Evolutionary conservation across 2,888 invertebrate genomes (phyloP), one percentile per base, ranked within the genome.

Genomic region (Acronicta psi): DNA sequence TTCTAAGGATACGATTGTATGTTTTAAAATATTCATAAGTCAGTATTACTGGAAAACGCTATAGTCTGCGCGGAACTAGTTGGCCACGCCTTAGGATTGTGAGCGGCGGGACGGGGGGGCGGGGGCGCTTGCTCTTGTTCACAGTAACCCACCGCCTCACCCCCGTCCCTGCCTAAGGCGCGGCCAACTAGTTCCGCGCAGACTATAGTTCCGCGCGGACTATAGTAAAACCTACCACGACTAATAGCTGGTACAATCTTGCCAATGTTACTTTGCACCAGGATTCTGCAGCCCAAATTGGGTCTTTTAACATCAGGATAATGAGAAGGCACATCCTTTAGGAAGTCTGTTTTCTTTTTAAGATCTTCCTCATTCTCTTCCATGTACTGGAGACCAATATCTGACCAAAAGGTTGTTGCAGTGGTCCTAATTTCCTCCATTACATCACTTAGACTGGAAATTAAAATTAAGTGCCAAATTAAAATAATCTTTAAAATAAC

Each of bases 291-390:
- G 0, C 98, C 98, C 17, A 98, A 93, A 79, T 97, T 97, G 0
- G 98, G 98, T n/a, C 98, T 95, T 59, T 94, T 92, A 11, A 97
- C 96, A 43, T 94, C 84, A 0, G 98, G 98, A 90, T 98, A 98
- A 84, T 98, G 96, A 4, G 91, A 81, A 0, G 96, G 96, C 2
- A 94, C 90, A 50, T 95, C 94, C 55, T 95, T 95, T 9, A 96
- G 94, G 84, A 97, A 97, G 86, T 98, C 98, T 49, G 97, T 88
- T 86, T 96, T 96, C 83, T 98, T 97, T 82, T 98, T 98, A 0
- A 98, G 89, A 62, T 99, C 98, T 42, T 96, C 95, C 79, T 98
- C 97, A 88, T 99, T 99, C 86, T 99, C 99, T 40, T 96, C 94
- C 86, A 97, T 95, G 87, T 96, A 99, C 71, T 96, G 96, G 37